A percentile compares a stretch with the other conserved stretches of the same genome.
phyloP scores from a whole-genome alignment of 2,888 invertebrate species.

The Agriopis aurantiaria region DNA sequence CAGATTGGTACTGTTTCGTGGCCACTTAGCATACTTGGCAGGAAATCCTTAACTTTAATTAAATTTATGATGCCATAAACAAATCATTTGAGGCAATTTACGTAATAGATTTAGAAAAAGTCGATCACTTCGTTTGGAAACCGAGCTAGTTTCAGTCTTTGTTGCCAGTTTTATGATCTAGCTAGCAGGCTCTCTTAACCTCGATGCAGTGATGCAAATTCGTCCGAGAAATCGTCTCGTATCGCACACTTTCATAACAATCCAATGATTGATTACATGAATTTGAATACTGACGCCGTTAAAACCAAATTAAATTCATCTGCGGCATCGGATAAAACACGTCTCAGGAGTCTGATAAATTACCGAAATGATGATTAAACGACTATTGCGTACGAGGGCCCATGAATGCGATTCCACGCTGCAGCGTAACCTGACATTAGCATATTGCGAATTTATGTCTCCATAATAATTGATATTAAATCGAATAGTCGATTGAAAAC shows the following conservation, averaged over 20 bases:
- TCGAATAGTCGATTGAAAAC: constrained; percentile 44
- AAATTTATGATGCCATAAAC: constrained; percentile 39
- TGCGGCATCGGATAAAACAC: constrained; percentile 80
- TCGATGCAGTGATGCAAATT: constrained; percentile 80
- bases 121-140: constrained; percentile 37
- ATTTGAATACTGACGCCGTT: constrained; percentile 82
- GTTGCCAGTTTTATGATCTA: constrained; percentile 47
- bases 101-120: constrained; percentile 38
- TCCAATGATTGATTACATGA: constrained; percentile 84
- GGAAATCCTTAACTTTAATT: constrained; percentile 43
- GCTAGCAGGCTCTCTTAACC: constrained; percentile 64
- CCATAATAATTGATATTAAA: constrained; percentile 56
- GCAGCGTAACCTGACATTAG: constrained; percentile 55
- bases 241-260: constrained; percentile 85
- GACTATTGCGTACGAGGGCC: constrained; percentile 66
- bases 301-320: constrained; percentile 83
- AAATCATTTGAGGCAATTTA: constrained; percentile 40
- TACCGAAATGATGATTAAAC: constrained; percentile 78
- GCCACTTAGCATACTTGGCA: constrained; percentile 33
- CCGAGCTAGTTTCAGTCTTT: constrained; percentile 35
- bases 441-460: constrained; percentile 55
- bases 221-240: constrained; percentile 79
- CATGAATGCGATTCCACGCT: constrained; percentile 48
- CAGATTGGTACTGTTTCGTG: constrained; percentile 20
- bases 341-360: constrained; percentile 78